A percentile compares a stretch with the other conserved stretches of the same genome.
Evolutionary conservation across 2,888 invertebrate species (phyloP).

Genomic region (Nasonovia ribisnigri): DNA sequence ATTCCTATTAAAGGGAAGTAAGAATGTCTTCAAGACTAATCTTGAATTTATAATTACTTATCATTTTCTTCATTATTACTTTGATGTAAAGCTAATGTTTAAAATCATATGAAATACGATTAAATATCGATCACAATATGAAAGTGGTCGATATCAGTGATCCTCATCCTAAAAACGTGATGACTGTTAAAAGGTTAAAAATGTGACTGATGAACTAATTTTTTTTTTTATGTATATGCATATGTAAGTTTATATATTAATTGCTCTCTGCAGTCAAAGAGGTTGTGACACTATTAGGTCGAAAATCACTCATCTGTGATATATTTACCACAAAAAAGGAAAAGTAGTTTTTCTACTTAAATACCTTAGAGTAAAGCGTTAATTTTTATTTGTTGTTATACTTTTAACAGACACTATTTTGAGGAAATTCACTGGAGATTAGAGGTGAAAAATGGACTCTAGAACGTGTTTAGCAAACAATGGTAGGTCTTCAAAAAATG

Average conservation of each 20-base stretch:
- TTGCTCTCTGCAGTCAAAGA: neutral
- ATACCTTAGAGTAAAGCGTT: neutral
- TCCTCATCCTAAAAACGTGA: neutral
- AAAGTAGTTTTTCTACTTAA: neutral
- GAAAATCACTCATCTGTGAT: neutral
- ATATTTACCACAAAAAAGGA: neutral
- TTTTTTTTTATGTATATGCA: neutral
- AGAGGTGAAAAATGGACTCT: conserved; percentile 1
- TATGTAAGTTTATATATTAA: neutral
- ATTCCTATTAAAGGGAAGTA: neutral
- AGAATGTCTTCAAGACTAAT: neutral
- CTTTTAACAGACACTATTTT: neutral
- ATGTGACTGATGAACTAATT: neutral
- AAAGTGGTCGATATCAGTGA: neutral
- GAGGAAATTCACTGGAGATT: conserved; percentile 17
- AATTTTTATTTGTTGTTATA: neutral
- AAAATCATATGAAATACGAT: neutral
- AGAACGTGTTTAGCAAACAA: conserved; percentile 6
- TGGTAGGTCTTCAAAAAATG: conserved; percentile 15
- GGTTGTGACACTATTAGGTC: neutral
- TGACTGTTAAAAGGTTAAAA: neutral
- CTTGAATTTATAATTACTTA: neutral
- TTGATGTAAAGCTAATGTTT: neutral
- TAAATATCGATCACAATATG: neutral
- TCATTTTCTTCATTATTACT: neutral